Percentiles rank a stretch among this genome's conserved stretches.
These are phyloP conservation scores for Oenanthe oenanthe DNA, from an alignment of 2,113 vertebrate species.

Conservation along the genomic window DNA sequence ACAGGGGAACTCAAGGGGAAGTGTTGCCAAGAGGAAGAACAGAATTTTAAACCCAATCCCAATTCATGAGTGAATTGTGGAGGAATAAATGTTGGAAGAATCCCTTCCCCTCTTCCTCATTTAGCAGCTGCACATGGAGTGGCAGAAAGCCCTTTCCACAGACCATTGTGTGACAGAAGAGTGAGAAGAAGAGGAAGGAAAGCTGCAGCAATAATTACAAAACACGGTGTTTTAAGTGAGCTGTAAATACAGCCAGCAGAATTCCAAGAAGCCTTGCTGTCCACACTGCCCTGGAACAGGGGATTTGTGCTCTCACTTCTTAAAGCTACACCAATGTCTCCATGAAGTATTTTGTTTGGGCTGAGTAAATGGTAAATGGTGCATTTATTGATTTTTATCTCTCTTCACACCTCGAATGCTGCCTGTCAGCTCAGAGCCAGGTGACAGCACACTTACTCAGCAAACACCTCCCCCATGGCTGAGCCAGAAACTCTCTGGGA, in stretches of 20 bases:
- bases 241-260: background rate
- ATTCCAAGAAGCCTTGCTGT: background rate
- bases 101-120: background rate
- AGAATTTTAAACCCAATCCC: background rate
- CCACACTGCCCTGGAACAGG: background rate
- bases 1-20: background rate
- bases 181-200: background rate
- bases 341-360: conserved; percentile 36
- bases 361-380: conserved; percentile 29
- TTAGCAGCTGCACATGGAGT: background rate
- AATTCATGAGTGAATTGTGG: background rate
- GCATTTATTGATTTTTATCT: conserved; percentile 45
- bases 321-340: background rate
- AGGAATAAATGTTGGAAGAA: background rate
- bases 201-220: background rate
- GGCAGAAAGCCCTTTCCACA: background rate
- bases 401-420: background rate
- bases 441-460: background rate
- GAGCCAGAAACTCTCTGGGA: background rate
- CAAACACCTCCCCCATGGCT: background rate
- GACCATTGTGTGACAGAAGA: background rate
- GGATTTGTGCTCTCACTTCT: background rate
- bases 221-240: background rate
- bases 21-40: background rate
- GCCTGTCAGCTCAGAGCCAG: background rate